These are phyloP conservation scores for Simalia tracyae DNA, from an alignment of 2,797 vertebrate species.

Conservation along the genomic window DNA sequence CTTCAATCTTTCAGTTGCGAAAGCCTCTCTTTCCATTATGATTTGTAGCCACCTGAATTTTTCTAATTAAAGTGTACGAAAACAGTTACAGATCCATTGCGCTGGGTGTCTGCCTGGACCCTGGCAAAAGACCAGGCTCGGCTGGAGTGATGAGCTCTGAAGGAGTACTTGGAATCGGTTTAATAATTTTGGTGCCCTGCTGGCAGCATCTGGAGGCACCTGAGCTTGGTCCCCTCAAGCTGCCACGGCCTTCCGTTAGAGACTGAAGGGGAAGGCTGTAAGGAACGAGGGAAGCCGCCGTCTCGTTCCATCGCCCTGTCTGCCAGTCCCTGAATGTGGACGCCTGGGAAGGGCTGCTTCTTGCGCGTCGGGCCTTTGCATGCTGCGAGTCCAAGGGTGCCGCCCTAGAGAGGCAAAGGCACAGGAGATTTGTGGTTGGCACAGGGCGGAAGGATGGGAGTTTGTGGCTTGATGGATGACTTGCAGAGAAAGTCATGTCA, in stretches of 20 bases:
- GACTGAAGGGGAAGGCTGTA: too few species aligned
- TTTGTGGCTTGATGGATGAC: too few species aligned
- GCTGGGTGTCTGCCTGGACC: slow-evolving; percentile 74
- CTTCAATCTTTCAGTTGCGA: slow-evolving; percentile 88
- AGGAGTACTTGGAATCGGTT: slow-evolving; percentile 69
- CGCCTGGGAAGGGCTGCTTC: not conserved
- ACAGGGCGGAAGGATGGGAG: too few species aligned
- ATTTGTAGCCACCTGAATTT: slow-evolving; percentile 88
- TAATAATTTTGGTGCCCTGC: slow-evolving; percentile 78
- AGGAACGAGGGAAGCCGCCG: not conserved
- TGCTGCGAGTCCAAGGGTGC: too few species aligned
- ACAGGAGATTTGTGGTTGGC: too few species aligned
- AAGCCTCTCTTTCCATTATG: slow-evolving; percentile 86
- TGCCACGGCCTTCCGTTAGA: too few species aligned
- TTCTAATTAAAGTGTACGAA: slow-evolving; percentile 87
- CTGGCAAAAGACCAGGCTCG: slow-evolving; percentile 73
- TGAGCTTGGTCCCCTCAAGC: not conserved
- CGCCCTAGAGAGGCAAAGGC: too few species aligned
- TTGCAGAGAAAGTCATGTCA: not conserved
- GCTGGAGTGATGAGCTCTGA: slow-evolving; percentile 72
- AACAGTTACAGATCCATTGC: slow-evolving; percentile 82
- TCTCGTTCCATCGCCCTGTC: too few species aligned
- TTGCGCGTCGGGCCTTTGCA: not conserved
- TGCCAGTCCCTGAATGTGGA: not conserved
- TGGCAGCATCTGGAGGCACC: not conserved